Base-by-base conservation (phyloP, 2,113 vertebrate species). In the Egretta garzetta region DNA sequence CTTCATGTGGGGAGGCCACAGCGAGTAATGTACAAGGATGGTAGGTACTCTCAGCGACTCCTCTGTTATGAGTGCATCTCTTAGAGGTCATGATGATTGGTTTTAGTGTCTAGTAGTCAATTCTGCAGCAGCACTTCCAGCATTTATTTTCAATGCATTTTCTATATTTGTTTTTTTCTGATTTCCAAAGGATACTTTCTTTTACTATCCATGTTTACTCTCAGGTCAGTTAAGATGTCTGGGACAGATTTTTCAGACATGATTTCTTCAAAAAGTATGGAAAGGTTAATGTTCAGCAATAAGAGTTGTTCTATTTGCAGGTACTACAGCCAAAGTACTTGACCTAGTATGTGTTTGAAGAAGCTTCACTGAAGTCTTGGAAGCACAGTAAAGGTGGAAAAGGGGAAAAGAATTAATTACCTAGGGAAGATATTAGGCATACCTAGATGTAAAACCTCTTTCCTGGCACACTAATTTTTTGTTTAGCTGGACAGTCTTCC, bases 11-110 rank as follows among this genome's bases (percentile, higher is more conserved):
- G 32, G 66, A 88, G 23, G 26, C 8, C n/a, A 11, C 32, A 59
- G 45, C 0, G 1, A 50, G n/a, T 19, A 41, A 21, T 3, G 41
- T 17, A 52, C 5, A 47, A 58, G n/a, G 22, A 28, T 45, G 24
- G 22, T 24, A 9, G 17, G 33, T 23, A n/a, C 8, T 22, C 47
- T 27, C 53, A 82, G 33, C 0, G 5, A 32, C 13, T 39, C 24
- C 22, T 5, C 14, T 59, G 37, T 30, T 53, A 14, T 23, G 8
- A 80, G 6, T 41, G 23, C 13, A 23, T 7, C 47, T 64, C 75
- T 82, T 43, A 37, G 28, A 67, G 14, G 22, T 45, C 45, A 37
- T 28, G 5, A 9, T 32, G 28, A 4, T 12, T 47, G 13, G 8
- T 37, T 35, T 52, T 30, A 23, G 32, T 10, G 17, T 27, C 49